These are phyloP conservation scores for Tetanocera ferruginea DNA, from an alignment of 2,888 invertebrate genomes.

Conservation along the genomic window DNA sequence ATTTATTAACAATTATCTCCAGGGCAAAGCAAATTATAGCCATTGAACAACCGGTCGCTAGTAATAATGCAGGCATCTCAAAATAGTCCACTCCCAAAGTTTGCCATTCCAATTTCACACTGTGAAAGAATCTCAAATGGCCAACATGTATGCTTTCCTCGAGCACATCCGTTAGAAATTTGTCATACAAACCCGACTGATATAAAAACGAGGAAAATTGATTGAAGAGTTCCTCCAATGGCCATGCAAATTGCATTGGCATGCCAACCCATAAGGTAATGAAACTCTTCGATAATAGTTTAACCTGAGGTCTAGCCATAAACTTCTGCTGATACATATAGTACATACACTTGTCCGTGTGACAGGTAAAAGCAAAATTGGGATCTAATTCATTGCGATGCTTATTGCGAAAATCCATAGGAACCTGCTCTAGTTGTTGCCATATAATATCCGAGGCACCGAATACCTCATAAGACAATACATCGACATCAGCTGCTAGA, in stretches of 20 bases:
- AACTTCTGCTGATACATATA: slow-evolving; percentile 53
- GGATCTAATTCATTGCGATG: slow-evolving; percentile 44
- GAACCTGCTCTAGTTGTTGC: background rate
- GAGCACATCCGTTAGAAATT: slow-evolving; percentile 29
- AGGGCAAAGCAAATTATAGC: background rate
- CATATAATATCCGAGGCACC: background rate
- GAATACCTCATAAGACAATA: background rate
- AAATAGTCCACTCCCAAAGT: slow-evolving; percentile 38
- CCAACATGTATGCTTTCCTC: slow-evolving; percentile 47
- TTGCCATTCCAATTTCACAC: background rate
- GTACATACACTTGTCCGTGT: slow-evolving; percentile 46
- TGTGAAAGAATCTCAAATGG: slow-evolving; percentile 41
- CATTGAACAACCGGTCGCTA: background rate
- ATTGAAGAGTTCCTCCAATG: slow-evolving; percentile 42
- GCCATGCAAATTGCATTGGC: slow-evolving; percentile 49
- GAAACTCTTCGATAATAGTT: slow-evolving; percentile 40
- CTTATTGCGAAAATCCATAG: background rate
- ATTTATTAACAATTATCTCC: background rate
- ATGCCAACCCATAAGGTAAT: slow-evolving; percentile 45
- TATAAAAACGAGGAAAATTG: slow-evolving; percentile 27
- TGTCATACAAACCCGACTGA: slow-evolving; percentile 39
- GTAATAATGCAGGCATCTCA: slow-evolving; percentile 35
- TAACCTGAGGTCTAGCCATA: slow-evolving; percentile 43
- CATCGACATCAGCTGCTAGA: background rate
- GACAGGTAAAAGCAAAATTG: slow-evolving; percentile 40